Percentiles rank a stretch among this genome's conserved stretches.
phyloP scores from a whole-genome alignment of 2,888 invertebrate genomes.

The Girardia tigrina region DNA sequence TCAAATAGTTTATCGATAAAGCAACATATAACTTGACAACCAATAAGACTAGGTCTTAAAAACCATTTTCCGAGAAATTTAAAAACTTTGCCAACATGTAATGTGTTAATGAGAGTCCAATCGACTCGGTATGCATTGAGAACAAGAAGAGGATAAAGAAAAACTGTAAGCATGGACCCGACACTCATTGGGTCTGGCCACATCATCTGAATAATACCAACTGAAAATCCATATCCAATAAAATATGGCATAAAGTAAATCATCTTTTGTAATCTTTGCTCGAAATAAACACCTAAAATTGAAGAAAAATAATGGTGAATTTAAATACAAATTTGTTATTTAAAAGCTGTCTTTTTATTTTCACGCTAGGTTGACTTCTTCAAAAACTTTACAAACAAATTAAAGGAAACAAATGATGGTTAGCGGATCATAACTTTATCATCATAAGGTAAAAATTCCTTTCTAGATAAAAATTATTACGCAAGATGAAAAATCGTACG shows the following conservation, averaged over 20 bases:
- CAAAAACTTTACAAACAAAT: too few relatives aligned
- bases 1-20: slow-evolving; percentile 19
- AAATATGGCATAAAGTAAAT: slow-evolving; percentile 23
- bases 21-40: not conserved
- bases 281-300: slow-evolving; percentile 14
- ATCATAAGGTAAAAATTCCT: too few relatives aligned
- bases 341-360: too few relatives aligned
- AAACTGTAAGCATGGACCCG: slow-evolving; percentile 5
- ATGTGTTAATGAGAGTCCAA: not conserved
- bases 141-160: not conserved
- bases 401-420: too few relatives aligned
- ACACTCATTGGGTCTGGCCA: not conserved
- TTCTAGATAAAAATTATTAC: too few relatives aligned
- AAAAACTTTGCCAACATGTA: not conserved
- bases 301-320: too few relatives aligned
- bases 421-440: too few relatives aligned
- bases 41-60: not conserved
- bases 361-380: too few relatives aligned
- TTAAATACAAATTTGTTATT: too few relatives aligned
- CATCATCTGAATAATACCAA: slow-evolving; percentile 3
- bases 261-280: slow-evolving; percentile 15
- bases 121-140: not conserved
- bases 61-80: slow-evolving; percentile 16
- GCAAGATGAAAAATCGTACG: too few relatives aligned
- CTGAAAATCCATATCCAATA: not conserved